Conservation (phyloP, 2,797 vertebrate species). For the Numenius phaeopus region DNA sequence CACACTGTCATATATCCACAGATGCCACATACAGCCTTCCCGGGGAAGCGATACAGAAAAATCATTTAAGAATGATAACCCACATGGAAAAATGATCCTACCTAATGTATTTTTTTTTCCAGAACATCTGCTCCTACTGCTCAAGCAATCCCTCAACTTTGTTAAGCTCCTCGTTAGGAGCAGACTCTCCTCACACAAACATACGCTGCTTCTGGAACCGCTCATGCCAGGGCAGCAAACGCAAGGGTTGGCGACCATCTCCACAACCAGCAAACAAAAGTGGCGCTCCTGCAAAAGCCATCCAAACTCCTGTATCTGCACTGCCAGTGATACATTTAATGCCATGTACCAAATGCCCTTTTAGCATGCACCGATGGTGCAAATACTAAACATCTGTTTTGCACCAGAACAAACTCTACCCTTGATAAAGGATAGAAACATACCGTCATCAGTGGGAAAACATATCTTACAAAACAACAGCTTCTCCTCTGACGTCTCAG, state of each 20-base stretch:
- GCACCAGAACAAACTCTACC: not conserved
- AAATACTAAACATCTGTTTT: not conserved
- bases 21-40: not conserved
- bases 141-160: not conserved
- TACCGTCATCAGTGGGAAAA: not conserved
- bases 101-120: not conserved
- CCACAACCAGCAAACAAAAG: not conserved
- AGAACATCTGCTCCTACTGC: not conserved
- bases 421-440: not conserved
- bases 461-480: not conserved
- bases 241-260: not conserved
- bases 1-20: not conserved
- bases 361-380: rapidly evolving
- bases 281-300: not conserved
- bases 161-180: not conserved
- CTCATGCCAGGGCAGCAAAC: rapidly evolving
- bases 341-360: not conserved
- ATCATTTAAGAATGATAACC: not conserved
- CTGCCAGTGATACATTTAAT: rapidly evolving
- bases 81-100: not conserved
- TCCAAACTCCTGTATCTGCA: not conserved
- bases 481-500: not conserved
- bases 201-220: rapidly evolving
- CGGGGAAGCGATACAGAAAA: not conserved
- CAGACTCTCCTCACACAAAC: not conserved